These are phyloP conservation scores for Amphipyra tragopoginis DNA, from an alignment of 2,888 invertebrate genomes.

Conservation along the genomic window DNA sequence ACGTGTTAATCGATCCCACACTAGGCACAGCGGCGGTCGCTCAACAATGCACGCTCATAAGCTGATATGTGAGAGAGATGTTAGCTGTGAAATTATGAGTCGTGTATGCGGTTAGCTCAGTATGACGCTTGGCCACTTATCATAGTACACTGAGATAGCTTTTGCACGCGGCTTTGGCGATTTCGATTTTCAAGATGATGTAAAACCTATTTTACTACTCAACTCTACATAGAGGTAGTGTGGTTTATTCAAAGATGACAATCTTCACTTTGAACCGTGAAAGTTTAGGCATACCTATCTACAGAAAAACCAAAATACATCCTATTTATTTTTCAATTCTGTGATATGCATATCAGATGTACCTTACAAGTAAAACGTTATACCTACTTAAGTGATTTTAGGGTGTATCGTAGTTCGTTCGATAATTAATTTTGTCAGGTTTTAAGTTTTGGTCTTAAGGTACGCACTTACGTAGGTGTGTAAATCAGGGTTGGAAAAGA, in stretches of 20 bases:
- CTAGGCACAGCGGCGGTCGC: conserved; percentile 42
- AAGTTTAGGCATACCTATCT: not conserved
- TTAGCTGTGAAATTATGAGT: conserved; percentile 50
- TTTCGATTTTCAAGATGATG: conserved; percentile 4
- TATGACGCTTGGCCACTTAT: conserved; percentile 37
- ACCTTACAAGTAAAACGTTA: too few species aligned
- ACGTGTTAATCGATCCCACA: conserved; percentile 50
- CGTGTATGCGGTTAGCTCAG: conserved; percentile 37
- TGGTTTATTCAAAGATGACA: conserved; percentile 2
- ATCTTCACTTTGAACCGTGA: not conserved
- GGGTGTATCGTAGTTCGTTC: too few species aligned
- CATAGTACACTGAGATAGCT: conserved; percentile 12
- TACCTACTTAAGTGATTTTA: too few species aligned
- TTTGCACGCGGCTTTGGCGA: conserved; percentile 21
- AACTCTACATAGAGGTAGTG: not conserved
- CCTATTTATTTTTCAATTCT: too few species aligned
- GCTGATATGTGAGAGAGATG: conserved; percentile 36
- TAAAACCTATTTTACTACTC: conserved; percentile 5
- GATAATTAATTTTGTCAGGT: not conserved
- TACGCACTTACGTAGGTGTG: not conserved
- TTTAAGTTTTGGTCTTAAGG: not conserved
- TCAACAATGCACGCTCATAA: conserved; percentile 42
- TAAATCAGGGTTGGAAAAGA: too few species aligned
- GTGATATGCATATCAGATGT: too few species aligned
- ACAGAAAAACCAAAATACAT: too few species aligned